A percentile compares a stretch with the other conserved stretches of the same genome.
Evolutionary conservation across 2,797 vertebrate species (phyloP).

Genomic region (Eutrigla gurnardus): DNA sequence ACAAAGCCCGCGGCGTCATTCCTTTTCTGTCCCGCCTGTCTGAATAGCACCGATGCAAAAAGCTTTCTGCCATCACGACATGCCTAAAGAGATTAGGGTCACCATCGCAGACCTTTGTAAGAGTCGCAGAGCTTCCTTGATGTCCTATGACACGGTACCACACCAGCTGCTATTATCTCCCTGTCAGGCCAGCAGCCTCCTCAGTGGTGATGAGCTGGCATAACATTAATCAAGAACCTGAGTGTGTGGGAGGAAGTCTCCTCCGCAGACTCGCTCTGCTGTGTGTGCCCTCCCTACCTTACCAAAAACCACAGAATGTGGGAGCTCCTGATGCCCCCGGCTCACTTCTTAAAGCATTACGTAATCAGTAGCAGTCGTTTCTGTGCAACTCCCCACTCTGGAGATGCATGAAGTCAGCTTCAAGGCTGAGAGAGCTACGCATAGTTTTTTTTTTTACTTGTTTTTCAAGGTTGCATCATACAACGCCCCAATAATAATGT

Average conservation of each 20-base stretch:
- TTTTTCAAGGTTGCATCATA: neutral
- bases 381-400: conserved; percentile 14
- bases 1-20: conserved; percentile 13
- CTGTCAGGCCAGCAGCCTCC: conserved; percentile 67
- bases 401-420: conserved; percentile 28
- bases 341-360: conserved; percentile 46
- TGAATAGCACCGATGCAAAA: conserved; percentile 25
- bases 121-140: conserved; percentile 35
- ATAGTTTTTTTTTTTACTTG: neutral
- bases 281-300: conserved; percentile 51
- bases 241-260: conserved; percentile 65
- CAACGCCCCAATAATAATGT: neutral
- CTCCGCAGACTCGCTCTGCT: conserved; percentile 47
- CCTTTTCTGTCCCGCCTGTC: conserved; percentile 15
- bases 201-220: conserved; percentile 68
- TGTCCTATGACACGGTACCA: conserved; percentile 48
- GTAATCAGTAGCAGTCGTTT: conserved; percentile 42
- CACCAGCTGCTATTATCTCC: conserved; percentile 67
- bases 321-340: conserved; percentile 55
- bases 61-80: conserved; percentile 41
- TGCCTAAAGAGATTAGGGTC: conserved; percentile 58
- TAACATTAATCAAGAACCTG: conserved; percentile 67
- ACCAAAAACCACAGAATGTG: conserved; percentile 47
- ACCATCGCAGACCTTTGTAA: conserved; percentile 26
- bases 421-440: conserved; percentile 9